Evolutionary conservation across 2,888 invertebrate genomes (phyloP).

Genomic region (Pantelozetes paolii): DNA sequence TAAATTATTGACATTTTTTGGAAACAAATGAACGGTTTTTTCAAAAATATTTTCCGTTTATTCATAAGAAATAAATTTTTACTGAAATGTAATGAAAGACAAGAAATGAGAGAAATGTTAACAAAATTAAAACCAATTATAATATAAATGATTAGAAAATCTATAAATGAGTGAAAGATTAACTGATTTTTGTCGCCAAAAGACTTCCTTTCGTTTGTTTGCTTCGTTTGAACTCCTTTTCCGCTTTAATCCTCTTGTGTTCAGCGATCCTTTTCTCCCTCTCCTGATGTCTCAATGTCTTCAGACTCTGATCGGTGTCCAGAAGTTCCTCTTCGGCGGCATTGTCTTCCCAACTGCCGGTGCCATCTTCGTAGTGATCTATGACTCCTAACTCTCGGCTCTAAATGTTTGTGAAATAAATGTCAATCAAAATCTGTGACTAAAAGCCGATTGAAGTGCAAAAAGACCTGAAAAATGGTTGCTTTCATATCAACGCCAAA

Average conservation of each 20-base stretch:
- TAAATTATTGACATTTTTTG: too few species aligned
- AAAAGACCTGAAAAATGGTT: slow-evolving; percentile 17
- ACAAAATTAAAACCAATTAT: background rate
- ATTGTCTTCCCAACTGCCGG: slow-evolving; percentile 30
- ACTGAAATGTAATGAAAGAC: too few species aligned
- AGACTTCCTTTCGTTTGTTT: slow-evolving; percentile 5
- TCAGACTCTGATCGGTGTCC: background rate
- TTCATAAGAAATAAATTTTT: too few species aligned
- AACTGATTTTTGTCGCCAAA: slow-evolving; percentile 54
- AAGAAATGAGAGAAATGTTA: background rate
- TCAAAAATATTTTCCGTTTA: too few species aligned
- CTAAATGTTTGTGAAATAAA: background rate
- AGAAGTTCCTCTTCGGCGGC: background rate
- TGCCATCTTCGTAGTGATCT: slow-evolving; percentile 3
- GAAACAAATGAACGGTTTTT: too few species aligned
- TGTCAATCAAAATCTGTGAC: background rate
- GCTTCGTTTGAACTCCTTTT: slow-evolving; percentile 18
- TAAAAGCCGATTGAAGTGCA: background rate
- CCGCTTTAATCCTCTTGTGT: slow-evolving; percentile 22
- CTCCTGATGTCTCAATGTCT: slow-evolving; percentile 4
- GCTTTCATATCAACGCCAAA: slow-evolving; percentile 34
- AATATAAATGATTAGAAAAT: slow-evolving; percentile 18
- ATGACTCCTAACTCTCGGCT: slow-evolving; percentile 25
- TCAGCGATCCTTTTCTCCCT: slow-evolving; percentile 31
- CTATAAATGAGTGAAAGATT: background rate